Percentiles rank a stretch among this genome's conserved stretches.
Evolutionary conservation across 2,888 invertebrate genomes (phyloP).

Genomic region (Polydrusus tereticollis): DNA sequence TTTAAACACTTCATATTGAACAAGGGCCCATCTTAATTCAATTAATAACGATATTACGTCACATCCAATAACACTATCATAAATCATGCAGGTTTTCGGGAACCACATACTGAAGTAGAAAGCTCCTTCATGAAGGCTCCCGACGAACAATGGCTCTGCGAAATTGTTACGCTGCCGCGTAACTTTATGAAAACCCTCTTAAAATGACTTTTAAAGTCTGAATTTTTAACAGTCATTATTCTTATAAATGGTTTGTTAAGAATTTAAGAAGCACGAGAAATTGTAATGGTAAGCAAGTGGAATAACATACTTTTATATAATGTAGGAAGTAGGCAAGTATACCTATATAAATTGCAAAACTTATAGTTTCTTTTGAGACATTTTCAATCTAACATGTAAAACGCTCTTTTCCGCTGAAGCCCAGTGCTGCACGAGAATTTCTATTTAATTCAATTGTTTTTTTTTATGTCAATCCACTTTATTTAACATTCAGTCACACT

Average conservation of each 20-base stretch:
- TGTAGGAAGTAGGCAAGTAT: no score
- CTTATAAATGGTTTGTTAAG: not conserved
- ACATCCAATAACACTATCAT: slow-evolving; percentile 42
- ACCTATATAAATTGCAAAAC: no score
- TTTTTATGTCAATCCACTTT: no score
- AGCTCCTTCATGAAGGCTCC: slow-evolving; percentile 31
- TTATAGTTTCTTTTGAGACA: no score
- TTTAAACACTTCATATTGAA: slow-evolving; percentile 46
- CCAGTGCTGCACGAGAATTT: no score
- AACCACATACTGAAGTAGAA: slow-evolving; percentile 30
- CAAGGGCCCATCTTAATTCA: slow-evolving; percentile 46
- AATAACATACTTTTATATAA: no score
- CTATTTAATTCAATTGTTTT: no score
- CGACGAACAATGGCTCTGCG: slow-evolving; percentile 37
- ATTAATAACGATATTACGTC: slow-evolving; percentile 48
- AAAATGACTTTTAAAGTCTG: slow-evolving; percentile 36
- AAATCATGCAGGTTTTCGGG: slow-evolving; percentile 47
- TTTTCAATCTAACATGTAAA: no score
- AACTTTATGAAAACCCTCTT: slow-evolving; percentile 36
- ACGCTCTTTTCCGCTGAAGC: no score
- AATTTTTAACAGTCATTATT: not conserved
- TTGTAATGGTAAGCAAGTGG: no score
- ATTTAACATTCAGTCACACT: no score
- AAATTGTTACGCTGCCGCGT: slow-evolving; percentile 24
- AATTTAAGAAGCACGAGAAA: not conserved